Evolutionary conservation across 2,797 vertebrate genomes (phyloP).

Genomic region (Danio tinwini): DNA sequence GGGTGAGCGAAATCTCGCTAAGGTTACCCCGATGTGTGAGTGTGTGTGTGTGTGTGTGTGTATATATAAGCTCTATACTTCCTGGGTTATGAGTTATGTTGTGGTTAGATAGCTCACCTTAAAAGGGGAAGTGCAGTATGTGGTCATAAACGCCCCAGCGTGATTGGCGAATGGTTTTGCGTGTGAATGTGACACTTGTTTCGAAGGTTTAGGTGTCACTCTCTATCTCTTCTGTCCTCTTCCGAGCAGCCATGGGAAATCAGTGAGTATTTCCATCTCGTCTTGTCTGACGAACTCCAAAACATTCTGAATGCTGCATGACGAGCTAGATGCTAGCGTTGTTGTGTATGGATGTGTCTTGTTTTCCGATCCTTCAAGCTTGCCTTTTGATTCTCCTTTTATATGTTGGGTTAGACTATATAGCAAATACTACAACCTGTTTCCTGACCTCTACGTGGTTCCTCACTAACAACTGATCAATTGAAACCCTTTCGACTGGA

Average conservation of each 20-base stretch:
- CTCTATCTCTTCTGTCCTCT: slow-evolving; percentile 76
- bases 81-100: slow-evolving; percentile 38
- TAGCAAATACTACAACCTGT: slow-evolving; percentile 18
- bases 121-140: slow-evolving; percentile 37
- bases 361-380: slow-evolving; percentile 57
- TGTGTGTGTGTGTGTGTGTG: neutral
- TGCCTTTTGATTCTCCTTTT: slow-evolving; percentile 47
- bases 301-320: slow-evolving; percentile 78
- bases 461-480: slow-evolving; percentile 19
- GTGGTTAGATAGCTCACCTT: slow-evolving; percentile 26
- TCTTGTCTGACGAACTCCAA: slow-evolving; percentile 65
- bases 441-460: slow-evolving; percentile 8
- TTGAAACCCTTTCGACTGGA: slow-evolving; percentile 31
- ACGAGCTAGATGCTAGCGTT: slow-evolving; percentile 52
- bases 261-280: slow-evolving; percentile 81
- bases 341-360: slow-evolving; percentile 71
- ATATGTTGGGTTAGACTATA: slow-evolving; percentile 21
- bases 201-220: slow-evolving; percentile 55
- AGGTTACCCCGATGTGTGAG: neutral
- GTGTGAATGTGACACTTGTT: slow-evolving; percentile 28
- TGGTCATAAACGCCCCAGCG: neutral
- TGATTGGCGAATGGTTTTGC: neutral
- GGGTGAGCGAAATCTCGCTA: neutral
- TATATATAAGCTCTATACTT: slow-evolving; percentile 23
- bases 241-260: slow-evolving; percentile 85